These are phyloP conservation scores for Phocoena sinus DNA, from an alignment of 2,113 vertebrate species.

Conservation along the genomic window DNA sequence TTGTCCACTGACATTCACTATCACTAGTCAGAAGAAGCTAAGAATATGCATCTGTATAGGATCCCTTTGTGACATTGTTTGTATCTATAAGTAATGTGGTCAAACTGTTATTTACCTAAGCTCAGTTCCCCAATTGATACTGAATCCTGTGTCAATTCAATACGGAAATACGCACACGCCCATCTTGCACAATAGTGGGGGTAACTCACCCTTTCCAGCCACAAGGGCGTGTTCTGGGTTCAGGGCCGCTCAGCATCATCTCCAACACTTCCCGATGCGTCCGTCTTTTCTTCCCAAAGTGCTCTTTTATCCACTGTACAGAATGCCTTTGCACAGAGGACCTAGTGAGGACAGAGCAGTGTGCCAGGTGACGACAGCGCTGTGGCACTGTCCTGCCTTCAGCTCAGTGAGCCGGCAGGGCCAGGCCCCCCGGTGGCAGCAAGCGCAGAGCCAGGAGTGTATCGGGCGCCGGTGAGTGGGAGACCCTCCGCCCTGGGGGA, in stretches of 20 bases:
- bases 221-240: neutral
- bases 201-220: neutral
- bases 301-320: neutral
- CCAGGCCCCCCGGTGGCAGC: too few species aligned
- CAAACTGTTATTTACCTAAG: neutral
- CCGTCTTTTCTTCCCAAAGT: neutral
- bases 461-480: neutral
- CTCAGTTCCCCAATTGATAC: neutral
- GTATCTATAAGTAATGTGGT: neutral
- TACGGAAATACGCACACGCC: neutral
- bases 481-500: neutral
- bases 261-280: neutral
- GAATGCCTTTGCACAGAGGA: neutral
- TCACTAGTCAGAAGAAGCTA: neutral
- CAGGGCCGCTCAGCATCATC: neutral
- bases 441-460: neutral
- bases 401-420: neutral
- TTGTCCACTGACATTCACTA: neutral
- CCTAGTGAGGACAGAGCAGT: neutral
- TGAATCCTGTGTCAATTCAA: neutral
- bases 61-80: neutral
- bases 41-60: neutral
- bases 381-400: neutral
- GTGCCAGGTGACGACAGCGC: neutral
- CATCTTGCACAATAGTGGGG: rapidly evolving